A percentile compares a stretch with the other conserved stretches of the same genome.
Conservation (phyloP, 2,888 invertebrate genomes). For the Drosophila paranaensis region DNA sequence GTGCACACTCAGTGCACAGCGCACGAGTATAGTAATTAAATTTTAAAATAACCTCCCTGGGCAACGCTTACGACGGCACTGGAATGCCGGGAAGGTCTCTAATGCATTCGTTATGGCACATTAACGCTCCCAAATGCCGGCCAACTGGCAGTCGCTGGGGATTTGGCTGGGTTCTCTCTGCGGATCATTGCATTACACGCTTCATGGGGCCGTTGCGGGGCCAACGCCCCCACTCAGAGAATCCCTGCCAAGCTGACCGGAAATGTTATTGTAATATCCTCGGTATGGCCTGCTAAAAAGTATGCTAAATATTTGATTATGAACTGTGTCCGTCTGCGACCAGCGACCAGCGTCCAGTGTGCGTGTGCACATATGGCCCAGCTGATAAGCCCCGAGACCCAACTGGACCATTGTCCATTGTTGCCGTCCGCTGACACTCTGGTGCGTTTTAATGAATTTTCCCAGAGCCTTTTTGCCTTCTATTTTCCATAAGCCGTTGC, state of each 20-base stretch:
- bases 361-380: conserved; percentile 53
- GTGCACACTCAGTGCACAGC: conserved; percentile 6
- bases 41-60: conserved; percentile 61
- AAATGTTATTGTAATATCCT: conserved; percentile 81
- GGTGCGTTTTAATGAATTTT: conserved; percentile 77
- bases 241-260: conserved; percentile 69
- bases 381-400: conserved; percentile 49
- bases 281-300: conserved; percentile 69
- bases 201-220: conserved; percentile 44
- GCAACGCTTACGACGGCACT: conserved; percentile 39
- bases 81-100: conserved; percentile 50
- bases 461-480: conserved; percentile 54
- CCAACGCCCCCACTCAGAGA: conserved; percentile 41
- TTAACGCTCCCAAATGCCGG: conserved; percentile 71
- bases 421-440: conserved; percentile 26
- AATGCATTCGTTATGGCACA: conserved; percentile 79
- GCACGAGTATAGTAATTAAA: conserved; percentile 60
- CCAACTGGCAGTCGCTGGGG: conserved; percentile 65
- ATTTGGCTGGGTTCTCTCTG: conserved; percentile 37
- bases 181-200: conserved; percentile 69
- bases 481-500: conserved; percentile 71
- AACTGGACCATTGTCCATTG: conserved; percentile 62
- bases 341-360: conserved; percentile 13
- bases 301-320: conserved; percentile 83
- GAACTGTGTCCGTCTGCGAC: conserved; percentile 55